A percentile compares a stretch with the other conserved stretches of the same genome.
Evolutionary conservation across 2,113 vertebrate species (phyloP).

Genomic region (Setophaga kirtlandii): DNA sequence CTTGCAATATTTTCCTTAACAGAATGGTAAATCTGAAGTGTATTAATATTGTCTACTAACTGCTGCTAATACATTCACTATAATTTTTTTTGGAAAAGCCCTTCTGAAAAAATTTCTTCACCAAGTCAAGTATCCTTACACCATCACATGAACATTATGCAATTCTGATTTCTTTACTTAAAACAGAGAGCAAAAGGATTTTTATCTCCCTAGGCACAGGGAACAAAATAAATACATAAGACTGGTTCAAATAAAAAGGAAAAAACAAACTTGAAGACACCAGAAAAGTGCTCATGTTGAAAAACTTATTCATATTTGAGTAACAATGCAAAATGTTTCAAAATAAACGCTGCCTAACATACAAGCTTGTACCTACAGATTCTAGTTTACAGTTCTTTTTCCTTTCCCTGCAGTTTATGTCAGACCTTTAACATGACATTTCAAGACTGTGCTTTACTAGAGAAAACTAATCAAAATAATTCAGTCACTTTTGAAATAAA

Average conservation of each 20-base stretch:
- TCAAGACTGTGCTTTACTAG: not conserved
- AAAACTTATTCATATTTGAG: not conserved
- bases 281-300: not conserved
- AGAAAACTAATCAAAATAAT: not conserved
- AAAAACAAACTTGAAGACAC: fast-evolving
- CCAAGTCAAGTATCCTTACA: too few relatives aligned
- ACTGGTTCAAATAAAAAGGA: not conserved
- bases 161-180: too few relatives aligned
- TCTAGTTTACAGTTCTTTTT: not conserved
- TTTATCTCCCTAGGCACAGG: not conserved
- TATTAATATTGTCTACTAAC: too few relatives aligned
- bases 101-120: too few relatives aligned
- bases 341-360: not conserved
- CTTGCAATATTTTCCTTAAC: too few relatives aligned
- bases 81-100: too few relatives aligned
- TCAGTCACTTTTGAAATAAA: not conserved
- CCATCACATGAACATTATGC: too few relatives aligned
- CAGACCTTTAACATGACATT: not conserved
- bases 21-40: too few relatives aligned
- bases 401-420: not conserved
- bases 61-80: too few relatives aligned
- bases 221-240: not conserved
- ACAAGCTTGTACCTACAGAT: not conserved
- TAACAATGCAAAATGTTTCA: not conserved
- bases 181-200: not conserved